phyloP scores from a whole-genome alignment of 2,113 vertebrate genomes.

The Lamprologus lemairii region DNA sequence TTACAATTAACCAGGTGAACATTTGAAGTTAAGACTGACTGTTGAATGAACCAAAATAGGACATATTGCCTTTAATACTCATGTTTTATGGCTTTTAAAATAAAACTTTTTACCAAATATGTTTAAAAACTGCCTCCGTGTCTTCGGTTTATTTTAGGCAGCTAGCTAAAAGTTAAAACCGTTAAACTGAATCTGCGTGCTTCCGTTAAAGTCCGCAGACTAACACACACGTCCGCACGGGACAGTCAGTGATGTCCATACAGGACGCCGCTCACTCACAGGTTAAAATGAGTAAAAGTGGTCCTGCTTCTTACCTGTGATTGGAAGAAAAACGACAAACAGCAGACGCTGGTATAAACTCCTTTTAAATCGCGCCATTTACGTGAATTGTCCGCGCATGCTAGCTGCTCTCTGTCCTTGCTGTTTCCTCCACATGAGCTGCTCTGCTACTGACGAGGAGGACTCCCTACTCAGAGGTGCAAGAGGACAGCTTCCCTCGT shows the following conservation, averaged over 20 bases:
- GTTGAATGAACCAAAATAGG: background rate
- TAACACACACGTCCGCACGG: background rate
- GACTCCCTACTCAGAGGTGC: background rate
- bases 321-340: slow-evolving; percentile 51
- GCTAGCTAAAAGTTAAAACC: background rate
- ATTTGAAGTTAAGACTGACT: background rate
- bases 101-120: background rate
- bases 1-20: background rate
- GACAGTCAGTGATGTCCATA: background rate
- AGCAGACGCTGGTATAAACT: slow-evolving; percentile 64
- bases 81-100: background rate
- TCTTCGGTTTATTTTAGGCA: background rate
- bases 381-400: slow-evolving; percentile 60
- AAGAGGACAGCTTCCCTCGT: slow-evolving; percentile 3
- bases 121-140: background rate
- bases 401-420: slow-evolving; percentile 32
- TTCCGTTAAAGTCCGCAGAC: background rate
- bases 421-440: slow-evolving; percentile 30
- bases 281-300: background rate
- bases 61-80: background rate
- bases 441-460: slow-evolving; percentile 6
- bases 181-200: background rate
- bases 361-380: slow-evolving; percentile 71
- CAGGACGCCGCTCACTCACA: background rate
- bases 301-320: slow-evolving; percentile 64